Conservation (phyloP, 2,113 vertebrate species). For the Heptranchias perlo region DNA sequence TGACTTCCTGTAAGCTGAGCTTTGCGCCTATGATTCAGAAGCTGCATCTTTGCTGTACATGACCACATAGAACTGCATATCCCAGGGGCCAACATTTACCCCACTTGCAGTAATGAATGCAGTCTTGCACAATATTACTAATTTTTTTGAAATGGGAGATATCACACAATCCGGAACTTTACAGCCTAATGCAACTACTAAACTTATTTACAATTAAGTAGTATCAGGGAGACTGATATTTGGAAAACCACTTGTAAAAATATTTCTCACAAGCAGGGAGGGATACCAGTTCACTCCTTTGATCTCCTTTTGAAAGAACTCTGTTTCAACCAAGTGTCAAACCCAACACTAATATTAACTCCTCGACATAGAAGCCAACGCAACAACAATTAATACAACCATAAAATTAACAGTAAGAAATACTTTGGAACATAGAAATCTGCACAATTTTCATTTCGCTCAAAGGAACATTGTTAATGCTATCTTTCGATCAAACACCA, state of each 20-base stretch:
- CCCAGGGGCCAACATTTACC: background rate
- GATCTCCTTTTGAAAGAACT: background rate
- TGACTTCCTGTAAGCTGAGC: background rate
- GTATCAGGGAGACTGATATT: background rate
- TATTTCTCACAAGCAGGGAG: background rate
- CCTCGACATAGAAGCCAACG: too few relatives aligned
- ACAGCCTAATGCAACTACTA: background rate
- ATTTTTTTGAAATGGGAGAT: background rate
- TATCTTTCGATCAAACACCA: too few relatives aligned
- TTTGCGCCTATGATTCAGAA: background rate
- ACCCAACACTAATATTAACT: background rate
- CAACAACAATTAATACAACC: too few relatives aligned
- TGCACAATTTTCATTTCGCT: too few relatives aligned
- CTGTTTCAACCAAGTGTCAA: background rate
- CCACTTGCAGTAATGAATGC: background rate
- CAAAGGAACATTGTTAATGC: too few relatives aligned
- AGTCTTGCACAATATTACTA: background rate
- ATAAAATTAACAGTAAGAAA: too few relatives aligned
- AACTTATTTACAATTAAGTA: background rate
- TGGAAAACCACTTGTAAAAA: background rate
- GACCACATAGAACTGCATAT: background rate
- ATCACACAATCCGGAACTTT: background rate
- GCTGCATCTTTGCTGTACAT: background rate
- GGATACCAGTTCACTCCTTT: background rate
- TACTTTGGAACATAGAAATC: too few relatives aligned